A percentile compares a stretch with the other conserved stretches of the same genome.
Evolutionary conservation across 2,888 invertebrate species (phyloP).

Genomic region (Periphyllus acericola): DNA sequence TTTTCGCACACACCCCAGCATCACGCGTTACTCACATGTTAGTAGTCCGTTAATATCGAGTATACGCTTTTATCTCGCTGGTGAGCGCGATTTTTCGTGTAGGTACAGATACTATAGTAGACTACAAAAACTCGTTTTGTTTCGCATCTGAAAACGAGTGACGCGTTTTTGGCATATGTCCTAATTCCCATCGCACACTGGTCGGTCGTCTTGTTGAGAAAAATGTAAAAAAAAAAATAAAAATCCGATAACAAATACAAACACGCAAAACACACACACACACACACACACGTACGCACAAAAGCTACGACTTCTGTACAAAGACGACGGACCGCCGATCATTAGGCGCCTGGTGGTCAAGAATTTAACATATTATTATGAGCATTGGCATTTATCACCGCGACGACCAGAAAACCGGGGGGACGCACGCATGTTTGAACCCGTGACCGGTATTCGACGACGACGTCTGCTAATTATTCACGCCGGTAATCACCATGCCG

Average conservation of each 20-base stretch:
- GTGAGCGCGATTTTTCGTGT: neutral
- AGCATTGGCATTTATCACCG: neutral
- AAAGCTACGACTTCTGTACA: neutral
- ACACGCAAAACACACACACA: neutral
- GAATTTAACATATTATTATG: neutral
- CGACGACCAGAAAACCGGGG: neutral
- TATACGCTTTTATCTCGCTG: too few species aligned
- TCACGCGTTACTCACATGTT: too few species aligned
- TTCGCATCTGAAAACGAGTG: slow-evolving; percentile 16
- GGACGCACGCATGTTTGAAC: neutral
- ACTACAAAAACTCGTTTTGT: neutral
- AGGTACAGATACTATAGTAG: neutral
- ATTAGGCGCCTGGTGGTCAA: neutral
- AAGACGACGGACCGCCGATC: neutral
- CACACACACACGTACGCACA: neutral
- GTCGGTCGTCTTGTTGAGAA: neutral
- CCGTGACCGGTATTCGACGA: neutral
- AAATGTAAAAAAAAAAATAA: neutral
- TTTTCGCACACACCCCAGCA: too few species aligned
- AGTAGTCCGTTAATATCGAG: too few species aligned
- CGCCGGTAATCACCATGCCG: neutral
- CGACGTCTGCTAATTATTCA: neutral
- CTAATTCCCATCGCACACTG: slow-evolving; percentile 6
- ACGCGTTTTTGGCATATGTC: slow-evolving; percentile 27
- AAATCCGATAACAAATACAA: neutral